Base-by-base conservation (phyloP, 2,888 invertebrate species). In the Coremacera marginata region DNA sequence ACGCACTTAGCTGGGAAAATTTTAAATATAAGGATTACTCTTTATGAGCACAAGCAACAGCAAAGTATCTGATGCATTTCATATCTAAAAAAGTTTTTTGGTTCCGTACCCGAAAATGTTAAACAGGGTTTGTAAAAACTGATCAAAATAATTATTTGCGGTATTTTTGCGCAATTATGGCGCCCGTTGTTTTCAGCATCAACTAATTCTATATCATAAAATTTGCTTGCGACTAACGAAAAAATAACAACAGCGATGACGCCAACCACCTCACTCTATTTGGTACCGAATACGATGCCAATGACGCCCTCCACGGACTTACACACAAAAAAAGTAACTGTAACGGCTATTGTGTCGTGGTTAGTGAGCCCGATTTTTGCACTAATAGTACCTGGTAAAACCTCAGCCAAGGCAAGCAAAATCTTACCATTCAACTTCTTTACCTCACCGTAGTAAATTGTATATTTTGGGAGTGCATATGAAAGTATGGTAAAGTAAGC, bases 131-230 rank as follows among this genome's bases (percentile, higher is more conserved):
- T 37, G 37, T 62, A 31, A 62, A 62, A 27, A 62, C 11, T 31
- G 22, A 25, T 65, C 5, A 49, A 19, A 68, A 68, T 68, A 51
- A 68, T 52, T 52, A 25, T 49, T 67, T 55, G 14, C 11, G 14
- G 25, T 25, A 22, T 55, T 65, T 65, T 19, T 67, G 37, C 37
- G 67, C 67, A 55, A 67, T 74, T 65, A 55, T 67, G 65, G 51
- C 68, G 27, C 27, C 31, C 68, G 19, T 68, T 19, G 67, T 44
- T 52, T 7, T 31, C 49, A 19, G 14, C 57, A 70, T 14, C 52
- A 27, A 52, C n/a, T 5, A 14, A 34, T 22, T 5, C 49, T 22
- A 25, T n/a, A 16, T 27, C 51, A 22, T 3, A 65, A 9, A 49
- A 57, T 60, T 44, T 57, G 57, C 22, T 52, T 19, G 3, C 22